Evolutionary conservation across 2,888 invertebrate species (phyloP), one percentile per base, ranked within the genome.

Genomic region (Odontothrips loti): DNA sequence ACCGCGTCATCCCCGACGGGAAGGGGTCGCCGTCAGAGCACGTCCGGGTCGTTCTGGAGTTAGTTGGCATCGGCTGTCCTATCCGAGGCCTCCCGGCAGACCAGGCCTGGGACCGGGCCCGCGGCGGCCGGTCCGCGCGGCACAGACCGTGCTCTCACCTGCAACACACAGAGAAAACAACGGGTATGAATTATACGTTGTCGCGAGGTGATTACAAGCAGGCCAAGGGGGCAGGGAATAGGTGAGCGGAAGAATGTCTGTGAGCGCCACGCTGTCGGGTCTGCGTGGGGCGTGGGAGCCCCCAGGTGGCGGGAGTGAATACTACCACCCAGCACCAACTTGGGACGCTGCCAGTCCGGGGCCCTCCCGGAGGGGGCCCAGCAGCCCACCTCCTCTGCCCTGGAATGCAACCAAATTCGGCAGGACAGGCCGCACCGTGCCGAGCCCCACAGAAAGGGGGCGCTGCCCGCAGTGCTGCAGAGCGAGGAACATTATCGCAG

Each of bases 361-460:
- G 58, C 8, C 23, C 68, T 23, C 0, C 68, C 23, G 63, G 63
- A 15, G n/a, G 23, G 63, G 17, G 17, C 58, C 17, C n/a, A 15
- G 58, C 34, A 15, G 12, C 15, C 58, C 58, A 43, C 34, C 34
- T 2, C 58, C 15, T 8, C 23, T 10, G 68, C 58, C 58, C 68
- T 75, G 68, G 68, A 75, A 75, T 75, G 68, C 68, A 75, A 75
- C 68, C 68, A 75, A 75, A 27, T 75, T 75, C 68, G 10, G 11
- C 34, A 6, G 68, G 23, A 27, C 23, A 27, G 68, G 20, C 34
- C 34, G 34, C n/a, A n/a, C n/a, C n/a, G n/a, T n/a, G n/a, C n/a
- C n/a, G n/a, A n/a, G n/a, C n/a, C n/a, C n/a, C n/a, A n/a, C n/a
- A n/a, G n/a, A n/a, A n/a, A n/a, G n/a, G n/a, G n/a, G n/a, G n/a